Evolutionary conservation across 2,888 invertebrate genomes (phyloP).

Genomic region (Eupithecia subfuscata): DNA sequence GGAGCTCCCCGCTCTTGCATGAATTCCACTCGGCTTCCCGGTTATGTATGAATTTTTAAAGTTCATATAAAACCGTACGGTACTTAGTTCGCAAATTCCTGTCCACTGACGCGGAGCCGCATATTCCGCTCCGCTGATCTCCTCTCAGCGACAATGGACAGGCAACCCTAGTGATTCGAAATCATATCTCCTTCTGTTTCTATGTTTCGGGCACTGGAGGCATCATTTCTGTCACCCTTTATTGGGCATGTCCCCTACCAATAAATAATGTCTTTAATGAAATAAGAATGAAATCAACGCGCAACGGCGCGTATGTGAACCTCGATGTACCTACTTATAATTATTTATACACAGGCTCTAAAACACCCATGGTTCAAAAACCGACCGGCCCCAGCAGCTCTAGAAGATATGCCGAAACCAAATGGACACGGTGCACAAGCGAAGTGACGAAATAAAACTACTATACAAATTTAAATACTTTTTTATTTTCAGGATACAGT

Average conservation of each 20-base stretch:
- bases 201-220: neutral
- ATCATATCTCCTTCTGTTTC: neutral
- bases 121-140: too few relatives aligned
- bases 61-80: too few relatives aligned
- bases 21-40: too few relatives aligned
- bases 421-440: slow-evolving; percentile 53
- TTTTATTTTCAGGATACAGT: slow-evolving; percentile 58
- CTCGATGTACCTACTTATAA: neutral
- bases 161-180: neutral
- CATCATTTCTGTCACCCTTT: neutral
- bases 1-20: too few relatives aligned
- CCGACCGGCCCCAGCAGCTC: slow-evolving; percentile 86
- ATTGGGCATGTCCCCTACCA: neutral
- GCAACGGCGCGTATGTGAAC: too few relatives aligned
- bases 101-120: too few relatives aligned
- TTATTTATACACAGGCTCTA: slow-evolving; percentile 85
- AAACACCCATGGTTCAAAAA: slow-evolving; percentile 89
- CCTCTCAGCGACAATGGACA: too few relatives aligned
- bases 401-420: slow-evolving; percentile 88
- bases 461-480: slow-evolving; percentile 43
- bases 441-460: slow-evolving; percentile 51
- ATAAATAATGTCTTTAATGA: too few relatives aligned
- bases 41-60: too few relatives aligned
- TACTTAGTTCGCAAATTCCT: too few relatives aligned
- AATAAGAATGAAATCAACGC: too few relatives aligned